Conservation (phyloP, 2,113 vertebrate genomes). For the Enhydra lutris region DNA sequence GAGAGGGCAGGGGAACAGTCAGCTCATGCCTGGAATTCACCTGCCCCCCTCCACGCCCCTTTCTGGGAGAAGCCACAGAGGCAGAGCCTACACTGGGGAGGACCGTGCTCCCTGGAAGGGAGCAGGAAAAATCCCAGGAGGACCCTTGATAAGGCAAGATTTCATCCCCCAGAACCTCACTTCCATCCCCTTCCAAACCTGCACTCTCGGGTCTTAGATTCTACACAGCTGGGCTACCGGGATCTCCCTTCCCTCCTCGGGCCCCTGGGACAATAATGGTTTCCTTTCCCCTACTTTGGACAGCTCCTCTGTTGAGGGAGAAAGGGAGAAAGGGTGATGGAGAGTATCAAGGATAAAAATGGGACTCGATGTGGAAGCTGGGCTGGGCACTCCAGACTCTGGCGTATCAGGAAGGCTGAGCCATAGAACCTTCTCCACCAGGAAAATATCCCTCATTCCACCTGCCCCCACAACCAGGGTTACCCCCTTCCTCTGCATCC, state of each 20-base stretch:
- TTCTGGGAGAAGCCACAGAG: not conserved
- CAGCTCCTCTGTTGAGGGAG: not conserved
- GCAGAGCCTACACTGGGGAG: not conserved
- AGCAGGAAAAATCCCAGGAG: not conserved
- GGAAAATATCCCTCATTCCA: not conserved
- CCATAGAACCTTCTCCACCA: not conserved
- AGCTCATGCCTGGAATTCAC: not conserved
- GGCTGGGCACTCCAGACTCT: not conserved
- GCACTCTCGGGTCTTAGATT: accelerated
- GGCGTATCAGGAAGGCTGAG: not conserved
- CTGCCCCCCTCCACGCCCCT: not conserved
- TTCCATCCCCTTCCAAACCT: accelerated
- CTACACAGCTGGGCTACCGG: not conserved
- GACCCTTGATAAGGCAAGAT: too few relatives aligned
- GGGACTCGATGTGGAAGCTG: not conserved
- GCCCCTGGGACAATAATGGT: not conserved
- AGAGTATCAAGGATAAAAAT: too few relatives aligned
- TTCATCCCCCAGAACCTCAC: not conserved
- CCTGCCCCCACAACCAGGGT: accelerated
- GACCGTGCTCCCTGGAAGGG: not conserved
- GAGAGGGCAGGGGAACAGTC: not conserved
- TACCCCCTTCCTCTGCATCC: accelerated
- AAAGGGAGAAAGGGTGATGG: not conserved
- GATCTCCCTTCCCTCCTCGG: not conserved
- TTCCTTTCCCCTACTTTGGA: not conserved